phyloP scores from a whole-genome alignment of 2,113 vertebrate species.

The Abramis brama region DNA sequence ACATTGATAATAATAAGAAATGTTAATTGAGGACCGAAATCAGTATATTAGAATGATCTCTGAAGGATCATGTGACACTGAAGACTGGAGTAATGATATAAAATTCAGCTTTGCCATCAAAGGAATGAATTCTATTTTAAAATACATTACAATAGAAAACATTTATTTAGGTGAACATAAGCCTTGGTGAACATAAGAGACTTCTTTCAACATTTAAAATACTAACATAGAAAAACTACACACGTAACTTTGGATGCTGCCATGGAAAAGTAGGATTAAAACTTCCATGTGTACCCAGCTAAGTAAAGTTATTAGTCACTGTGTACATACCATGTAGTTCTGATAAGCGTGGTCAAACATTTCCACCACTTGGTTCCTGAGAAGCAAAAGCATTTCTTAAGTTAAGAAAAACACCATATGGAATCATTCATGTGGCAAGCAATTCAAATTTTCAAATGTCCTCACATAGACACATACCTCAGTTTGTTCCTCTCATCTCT shows the following conservation, averaged over 20 bases:
- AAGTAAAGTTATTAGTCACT: not conserved
- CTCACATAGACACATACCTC: slow-evolving; percentile 65
- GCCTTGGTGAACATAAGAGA: not conserved
- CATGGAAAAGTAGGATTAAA: not conserved
- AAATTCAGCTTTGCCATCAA: not conserved
- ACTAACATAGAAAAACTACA: not conserved
- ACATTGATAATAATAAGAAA: not conserved
- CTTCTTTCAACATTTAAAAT: not conserved
- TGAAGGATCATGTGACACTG: not conserved
- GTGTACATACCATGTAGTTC: slow-evolving; percentile 94
- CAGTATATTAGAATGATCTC: not conserved
- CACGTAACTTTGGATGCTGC: not conserved
- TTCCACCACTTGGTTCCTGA: slow-evolving; percentile 95
- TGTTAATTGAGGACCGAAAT: not conserved
- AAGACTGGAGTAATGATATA: not conserved
- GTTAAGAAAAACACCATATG: not conserved
- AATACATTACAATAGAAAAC: not conserved
- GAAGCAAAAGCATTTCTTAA: not conserved
- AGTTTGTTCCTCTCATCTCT: slow-evolving; percentile 74
- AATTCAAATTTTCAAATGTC: not conserved
- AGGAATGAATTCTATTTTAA: not conserved
- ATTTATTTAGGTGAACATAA: not conserved
- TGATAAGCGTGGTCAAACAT: slow-evolving; percentile 99
- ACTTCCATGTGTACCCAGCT: not conserved
- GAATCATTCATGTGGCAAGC: not conserved